Conservation (phyloP, 2,113 vertebrate genomes). For the Microtus ochrogaster region DNA sequence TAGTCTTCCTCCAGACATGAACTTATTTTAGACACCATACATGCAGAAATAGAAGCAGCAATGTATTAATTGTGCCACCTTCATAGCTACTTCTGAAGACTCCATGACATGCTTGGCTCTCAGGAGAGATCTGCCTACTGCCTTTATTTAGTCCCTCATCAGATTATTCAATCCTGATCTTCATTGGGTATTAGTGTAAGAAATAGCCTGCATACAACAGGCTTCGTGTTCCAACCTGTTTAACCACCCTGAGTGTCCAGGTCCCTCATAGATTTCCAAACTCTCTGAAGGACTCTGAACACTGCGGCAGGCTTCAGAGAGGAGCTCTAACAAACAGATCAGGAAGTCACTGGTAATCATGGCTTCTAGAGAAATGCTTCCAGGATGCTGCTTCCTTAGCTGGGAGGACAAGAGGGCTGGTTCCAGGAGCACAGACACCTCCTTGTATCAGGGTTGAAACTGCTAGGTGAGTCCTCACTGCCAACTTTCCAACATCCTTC, state of each 20-base stretch:
- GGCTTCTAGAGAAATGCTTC: background rate
- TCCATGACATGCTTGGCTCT: background rate
- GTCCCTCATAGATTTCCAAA: slow-evolving; percentile 8
- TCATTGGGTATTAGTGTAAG: background rate
- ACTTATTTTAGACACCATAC: background rate
- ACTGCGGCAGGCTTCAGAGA: too few relatives aligned
- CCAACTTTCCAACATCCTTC: background rate
- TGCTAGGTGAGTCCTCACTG: background rate
- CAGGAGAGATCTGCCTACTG: background rate
- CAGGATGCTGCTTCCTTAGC: background rate
- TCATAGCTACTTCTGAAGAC: slow-evolving; percentile 3
- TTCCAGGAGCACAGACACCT: background rate
- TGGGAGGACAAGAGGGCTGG: background rate
- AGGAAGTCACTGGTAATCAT: background rate
- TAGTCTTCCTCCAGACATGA: background rate
- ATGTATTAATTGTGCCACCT: background rate
- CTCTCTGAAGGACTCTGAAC: background rate
- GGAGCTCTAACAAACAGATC: background rate
- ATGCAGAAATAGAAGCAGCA: background rate
- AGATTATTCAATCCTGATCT: background rate
- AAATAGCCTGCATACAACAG: slow-evolving; percentile 3
- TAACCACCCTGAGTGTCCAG: background rate
- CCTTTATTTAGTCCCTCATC: background rate
- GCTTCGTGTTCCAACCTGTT: background rate
- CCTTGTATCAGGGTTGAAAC: background rate